phyloP scores from a whole-genome alignment of 2,113 vertebrate species.

The Crotophaga sulcirostris region DNA sequence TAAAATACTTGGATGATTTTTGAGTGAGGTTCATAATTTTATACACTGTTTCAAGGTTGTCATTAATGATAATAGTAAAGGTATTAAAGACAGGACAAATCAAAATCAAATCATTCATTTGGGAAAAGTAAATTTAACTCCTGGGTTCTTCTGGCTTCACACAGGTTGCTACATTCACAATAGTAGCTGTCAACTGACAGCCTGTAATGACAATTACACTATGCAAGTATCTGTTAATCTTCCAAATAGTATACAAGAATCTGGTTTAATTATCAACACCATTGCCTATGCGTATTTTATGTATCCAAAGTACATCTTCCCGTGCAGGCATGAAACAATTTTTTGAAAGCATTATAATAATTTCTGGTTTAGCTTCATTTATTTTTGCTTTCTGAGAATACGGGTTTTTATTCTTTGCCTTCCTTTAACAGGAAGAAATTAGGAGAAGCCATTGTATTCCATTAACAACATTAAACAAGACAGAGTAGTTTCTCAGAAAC shows the following conservation, averaged over 20 bases:
- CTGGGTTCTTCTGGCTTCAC: not conserved
- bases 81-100: not conserved
- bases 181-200: not conserved
- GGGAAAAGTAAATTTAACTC: not conserved
- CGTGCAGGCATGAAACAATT: not conserved
- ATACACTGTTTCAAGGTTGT: not conserved
- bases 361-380: not conserved
- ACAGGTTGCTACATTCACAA: not conserved
- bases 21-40: not conserved
- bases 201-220: not conserved
- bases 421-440: not conserved
- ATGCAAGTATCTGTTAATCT: not conserved
- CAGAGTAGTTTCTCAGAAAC: not conserved
- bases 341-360: not conserved
- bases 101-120: not conserved
- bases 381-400: not conserved
- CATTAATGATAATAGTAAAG: not conserved
- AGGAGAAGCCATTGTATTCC: not conserved
- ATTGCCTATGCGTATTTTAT: not conserved
- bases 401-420: accelerated
- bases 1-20: not conserved
- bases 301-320: not conserved
- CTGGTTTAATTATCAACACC: not conserved
- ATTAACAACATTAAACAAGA: not conserved
- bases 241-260: not conserved